Evolutionary conservation across 2,888 invertebrate species (phyloP), one percentile per base, ranked within the genome.

Genomic region (Caenorhabditis sp.): DNA sequence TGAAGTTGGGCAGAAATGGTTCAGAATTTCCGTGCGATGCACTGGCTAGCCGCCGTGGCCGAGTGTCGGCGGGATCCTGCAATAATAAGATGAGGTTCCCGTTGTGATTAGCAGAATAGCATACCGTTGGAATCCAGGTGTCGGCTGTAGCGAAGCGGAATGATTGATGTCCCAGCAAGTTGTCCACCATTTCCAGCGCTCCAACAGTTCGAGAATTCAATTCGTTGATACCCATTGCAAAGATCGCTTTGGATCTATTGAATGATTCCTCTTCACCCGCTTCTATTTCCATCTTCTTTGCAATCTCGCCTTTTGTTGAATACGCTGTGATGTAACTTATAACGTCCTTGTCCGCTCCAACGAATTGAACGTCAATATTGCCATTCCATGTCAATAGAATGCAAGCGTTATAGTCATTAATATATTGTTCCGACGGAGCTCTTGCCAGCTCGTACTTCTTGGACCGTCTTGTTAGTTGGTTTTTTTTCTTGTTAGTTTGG

Each of bases 351-450:
- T 24, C 26, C 0, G 16, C 19, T 1, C 66, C 66, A 1, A 72
- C 54, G 19, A 59, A 80, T 41, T 80, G 80, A 16, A 44, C 22
- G 38, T 80, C 80, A 6, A 54, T 38, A 38, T 73, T 80, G 0
- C 66, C 66, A 0, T 49, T 35, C 72, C 72, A 80, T 14, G 31
- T 59, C 1, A 80, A 38, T 1, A 51, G 16, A 2, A 80, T 4
- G 2, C 59, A 47, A 0, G 80, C 66, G 14, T 22, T 38, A 49
- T 80, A 80, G 66, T 72, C 73, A 35, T 80, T 80, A 26, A 72
- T 19, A 19, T 14, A 73, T 14, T 19, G 12, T n/a, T 72, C 72
- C 8, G 19, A 7, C 3, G 19, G 7, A 19, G 5, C 8, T 19
- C 49, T 0, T 22, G 19, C 8, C 5, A 22, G 6, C 2, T 51